phyloP scores from a whole-genome alignment of 2,113 vertebrate species.

The Hirundichthys speculiger region DNA sequence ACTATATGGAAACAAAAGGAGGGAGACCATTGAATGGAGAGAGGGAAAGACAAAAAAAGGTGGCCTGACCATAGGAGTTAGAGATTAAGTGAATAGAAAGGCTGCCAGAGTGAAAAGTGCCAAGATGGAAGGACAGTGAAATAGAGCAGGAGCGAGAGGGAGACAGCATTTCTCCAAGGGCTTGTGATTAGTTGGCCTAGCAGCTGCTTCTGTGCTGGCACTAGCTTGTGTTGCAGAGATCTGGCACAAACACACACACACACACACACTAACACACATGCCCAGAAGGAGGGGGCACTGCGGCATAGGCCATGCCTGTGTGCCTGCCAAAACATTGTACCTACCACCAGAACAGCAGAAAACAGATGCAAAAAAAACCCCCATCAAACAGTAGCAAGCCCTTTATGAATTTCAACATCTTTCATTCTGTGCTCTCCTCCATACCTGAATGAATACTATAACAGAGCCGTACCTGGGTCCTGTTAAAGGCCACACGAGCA shows the following conservation, averaged over 20 bases:
- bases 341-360: conserved; percentile 9
- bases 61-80: conserved; percentile 28
- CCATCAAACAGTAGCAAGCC: conserved; percentile 10
- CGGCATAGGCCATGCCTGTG: conserved; percentile 69
- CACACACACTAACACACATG: conserved; percentile 36
- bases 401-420: conserved; percentile 12
- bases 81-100: conserved; percentile 41
- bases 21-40: neutral
- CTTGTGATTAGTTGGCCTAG: conserved; percentile 77
- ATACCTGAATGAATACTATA: too few relatives aligned
- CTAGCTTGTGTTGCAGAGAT: conserved; percentile 72
- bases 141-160: conserved; percentile 50
- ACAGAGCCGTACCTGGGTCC: conserved; percentile 90
- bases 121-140: conserved; percentile 51
- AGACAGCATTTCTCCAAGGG: conserved; percentile 71
- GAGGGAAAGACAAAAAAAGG: conserved; percentile 31
- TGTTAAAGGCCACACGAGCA: conserved; percentile 99
- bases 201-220: conserved; percentile 77
- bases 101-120: conserved; percentile 49
- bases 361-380: conserved; percentile 25
- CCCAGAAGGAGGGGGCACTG: conserved; percentile 59
- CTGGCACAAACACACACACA: conserved; percentile 64
- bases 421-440: neutral
- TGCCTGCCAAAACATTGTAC: conserved; percentile 44
- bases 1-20: conserved; percentile 36